Evolutionary conservation across 2,888 invertebrate species (phyloP).

Genomic region (Oscheius sp.): DNA sequence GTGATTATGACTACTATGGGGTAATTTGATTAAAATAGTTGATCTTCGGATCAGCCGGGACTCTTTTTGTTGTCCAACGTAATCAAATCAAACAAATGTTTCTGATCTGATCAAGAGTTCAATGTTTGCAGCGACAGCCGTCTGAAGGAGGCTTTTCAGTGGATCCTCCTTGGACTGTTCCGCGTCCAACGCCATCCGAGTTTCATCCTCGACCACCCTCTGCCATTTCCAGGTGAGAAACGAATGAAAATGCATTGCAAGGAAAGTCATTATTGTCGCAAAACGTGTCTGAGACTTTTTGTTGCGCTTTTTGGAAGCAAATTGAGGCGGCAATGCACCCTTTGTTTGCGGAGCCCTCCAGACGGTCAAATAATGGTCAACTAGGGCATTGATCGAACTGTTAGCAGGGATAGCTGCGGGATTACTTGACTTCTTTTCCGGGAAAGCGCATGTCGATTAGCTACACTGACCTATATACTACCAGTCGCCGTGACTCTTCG

Average conservation of each 20-base stretch:
- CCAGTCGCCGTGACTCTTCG: background rate
- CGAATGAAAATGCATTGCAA: background rate
- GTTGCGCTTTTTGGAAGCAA: background rate
- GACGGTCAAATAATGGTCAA: constrained; percentile 26
- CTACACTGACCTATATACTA: background rate
- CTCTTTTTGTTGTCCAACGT: background rate
- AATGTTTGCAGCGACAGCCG: constrained; percentile 17
- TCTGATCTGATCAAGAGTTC: background rate
- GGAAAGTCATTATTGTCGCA: background rate
- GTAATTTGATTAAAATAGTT: background rate
- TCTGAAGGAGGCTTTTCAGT: background rate
- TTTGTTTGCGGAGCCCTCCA: constrained; percentile 20
- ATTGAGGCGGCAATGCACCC: constrained; percentile 3
- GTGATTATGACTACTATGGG: constrained; percentile 1
- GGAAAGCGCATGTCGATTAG: background rate
- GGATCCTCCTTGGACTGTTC: background rate
- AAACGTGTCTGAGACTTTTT: background rate
- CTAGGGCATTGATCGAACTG: constrained; percentile 22
- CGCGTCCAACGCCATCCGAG: constrained; percentile 6
- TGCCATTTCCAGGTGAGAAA: constrained; percentile 22
- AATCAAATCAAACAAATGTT: background rate
- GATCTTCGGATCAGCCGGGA: background rate
- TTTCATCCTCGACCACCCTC: constrained; percentile 23
- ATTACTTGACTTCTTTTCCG: background rate
- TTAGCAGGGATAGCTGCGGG: background rate